These are phyloP conservation scores for Caenorhabditis sulstoni DNA, from an alignment of 2,888 invertebrate genomes.

Conservation along the genomic window DNA sequence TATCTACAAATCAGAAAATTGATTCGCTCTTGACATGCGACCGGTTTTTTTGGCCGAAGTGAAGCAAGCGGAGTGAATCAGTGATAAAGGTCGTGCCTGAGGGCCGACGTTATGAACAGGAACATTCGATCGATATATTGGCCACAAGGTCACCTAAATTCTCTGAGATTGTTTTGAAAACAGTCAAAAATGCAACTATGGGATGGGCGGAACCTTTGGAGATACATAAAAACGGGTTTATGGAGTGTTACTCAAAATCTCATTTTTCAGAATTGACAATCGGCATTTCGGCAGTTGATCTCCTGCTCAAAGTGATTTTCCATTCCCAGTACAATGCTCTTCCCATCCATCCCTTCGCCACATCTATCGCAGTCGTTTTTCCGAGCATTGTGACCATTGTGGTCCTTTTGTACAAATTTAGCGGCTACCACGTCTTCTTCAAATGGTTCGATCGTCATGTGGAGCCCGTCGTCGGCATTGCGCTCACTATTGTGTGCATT, in stretches of 20 bases:
- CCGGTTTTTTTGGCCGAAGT: too few species aligned
- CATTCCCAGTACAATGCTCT: slow-evolving; percentile 10
- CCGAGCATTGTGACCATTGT: slow-evolving; percentile 17
- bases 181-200: too few species aligned
- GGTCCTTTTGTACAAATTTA: slow-evolving; percentile 4
- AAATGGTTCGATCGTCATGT: slow-evolving; percentile 40
- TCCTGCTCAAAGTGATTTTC: slow-evolving; percentile 26
- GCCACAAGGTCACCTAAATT: too few species aligned
- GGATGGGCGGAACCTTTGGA: too few species aligned
- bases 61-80: too few species aligned
- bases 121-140: too few species aligned
- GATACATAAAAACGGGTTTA: too few species aligned
- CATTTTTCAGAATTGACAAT: slow-evolving; percentile 26
- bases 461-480: slow-evolving; percentile 25
- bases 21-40: too few species aligned
- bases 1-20: too few species aligned
- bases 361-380: slow-evolving; percentile 12
- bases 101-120: too few species aligned
- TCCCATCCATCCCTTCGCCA: slow-evolving; percentile 6
- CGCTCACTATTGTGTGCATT: slow-evolving; percentile 26
- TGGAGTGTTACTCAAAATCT: too few species aligned
- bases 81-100: too few species aligned
- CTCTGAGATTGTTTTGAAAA: background rate
- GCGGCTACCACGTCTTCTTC: background rate
- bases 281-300: slow-evolving; percentile 21